These are phyloP conservation scores for fruit fly (Drosophila melanogaster) DNA, from an alignment of 1,140 invertebrate species.

Conservation along the genomic window Release_6_plus_ISO1_MT NT_037436.4:14488501-14489000, in stretches of 20 bases:
- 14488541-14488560: constrained; percentile 63
- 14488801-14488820: constrained; percentile 24
- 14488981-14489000: constrained; percentile 62
- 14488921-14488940: constrained; percentile 67
- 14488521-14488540: constrained; percentile 15
- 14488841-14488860: constrained; percentile 49
- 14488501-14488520: constrained; percentile 54
- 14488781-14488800: constrained; percentile 20
- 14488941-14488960: constrained; percentile 67
- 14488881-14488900: constrained; percentile 29
- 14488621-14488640: not conserved
- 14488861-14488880: constrained; percentile 67
- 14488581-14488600: not conserved
- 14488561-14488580: not conserved
- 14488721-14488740: too few species aligned
- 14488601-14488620: not conserved
- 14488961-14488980: constrained; percentile 59
- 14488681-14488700: too few species aligned
- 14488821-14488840: constrained; percentile 66
- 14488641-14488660: not conserved
- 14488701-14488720: too few species aligned
- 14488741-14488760: not conserved
- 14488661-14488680: too few species aligned
- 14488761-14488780: not conserved
- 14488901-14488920: constrained; percentile 4